These are phyloP conservation scores for Zosterops hypoxanthus DNA, from an alignment of 2,113 vertebrate species.

Conservation along the genomic window DNA sequence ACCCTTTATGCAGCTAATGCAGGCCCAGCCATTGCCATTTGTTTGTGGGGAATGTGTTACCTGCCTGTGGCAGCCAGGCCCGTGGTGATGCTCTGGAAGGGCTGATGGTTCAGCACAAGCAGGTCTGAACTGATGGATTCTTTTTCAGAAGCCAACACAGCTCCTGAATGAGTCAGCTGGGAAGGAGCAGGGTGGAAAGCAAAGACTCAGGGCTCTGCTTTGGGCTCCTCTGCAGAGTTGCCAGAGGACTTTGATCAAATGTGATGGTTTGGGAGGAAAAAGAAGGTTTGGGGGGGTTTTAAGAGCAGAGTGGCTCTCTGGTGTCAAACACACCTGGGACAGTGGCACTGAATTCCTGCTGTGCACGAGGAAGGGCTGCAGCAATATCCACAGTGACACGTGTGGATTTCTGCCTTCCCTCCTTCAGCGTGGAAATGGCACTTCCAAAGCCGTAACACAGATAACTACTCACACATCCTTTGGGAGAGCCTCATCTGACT, in stretches of 20 bases:
- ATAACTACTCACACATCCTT: slow-evolving; percentile 42
- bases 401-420: slow-evolving; percentile 3
- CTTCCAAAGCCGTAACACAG: not conserved
- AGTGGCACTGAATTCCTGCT: not conserved
- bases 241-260: not conserved
- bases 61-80: not conserved
- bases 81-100: not conserved
- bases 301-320: not conserved
- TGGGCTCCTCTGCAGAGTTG: not conserved
- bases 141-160: not conserved
- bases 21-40: slow-evolving; percentile 12
- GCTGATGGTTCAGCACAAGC: not conserved
- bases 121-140: not conserved
- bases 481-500: slow-evolving; percentile 43
- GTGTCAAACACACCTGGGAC: not conserved
- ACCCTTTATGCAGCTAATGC: slow-evolving; percentile 35
- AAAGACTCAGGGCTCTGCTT: not conserved
- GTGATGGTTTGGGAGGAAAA: not conserved
- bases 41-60: slow-evolving; percentile 21
- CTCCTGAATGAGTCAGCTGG: not conserved
- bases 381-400: not conserved
- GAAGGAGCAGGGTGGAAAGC: not conserved
- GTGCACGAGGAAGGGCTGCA: not conserved
- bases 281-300: not conserved
- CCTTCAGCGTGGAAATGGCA: slow-evolving; percentile 22